phyloP scores from a whole-genome alignment of 2,888 invertebrate species.

The Cephus pygmeus region DNA sequence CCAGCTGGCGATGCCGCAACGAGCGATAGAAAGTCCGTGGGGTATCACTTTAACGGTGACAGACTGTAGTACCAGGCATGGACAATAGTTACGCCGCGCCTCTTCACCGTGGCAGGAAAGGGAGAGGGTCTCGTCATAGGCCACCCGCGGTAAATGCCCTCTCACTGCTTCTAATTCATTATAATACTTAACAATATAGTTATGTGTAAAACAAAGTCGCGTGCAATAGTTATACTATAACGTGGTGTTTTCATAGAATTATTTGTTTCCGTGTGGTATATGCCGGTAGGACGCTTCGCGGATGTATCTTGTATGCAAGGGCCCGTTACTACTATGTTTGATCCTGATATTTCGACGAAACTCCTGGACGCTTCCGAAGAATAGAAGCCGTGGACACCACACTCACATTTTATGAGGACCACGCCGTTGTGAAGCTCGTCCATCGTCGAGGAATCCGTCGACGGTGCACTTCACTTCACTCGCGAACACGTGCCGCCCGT shows the following conservation, averaged over 20 bases:
- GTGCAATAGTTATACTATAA: neutral
- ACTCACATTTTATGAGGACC: constrained; percentile 81
- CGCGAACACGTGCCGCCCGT: constrained; percentile 24
- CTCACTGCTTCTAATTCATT: neutral
- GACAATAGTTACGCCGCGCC: neutral
- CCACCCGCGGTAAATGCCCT: neutral
- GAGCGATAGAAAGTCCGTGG: neutral
- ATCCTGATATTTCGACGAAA: neutral
- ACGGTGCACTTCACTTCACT: neutral
- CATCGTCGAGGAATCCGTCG: constrained; percentile 66
- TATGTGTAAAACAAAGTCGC: neutral
- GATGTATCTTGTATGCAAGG: neutral
- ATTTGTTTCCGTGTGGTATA: neutral
- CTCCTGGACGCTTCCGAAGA: neutral
- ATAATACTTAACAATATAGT: neutral
- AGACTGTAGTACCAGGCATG: neutral
- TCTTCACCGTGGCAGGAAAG: neutral
- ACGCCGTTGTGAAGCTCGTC: constrained; percentile 79
- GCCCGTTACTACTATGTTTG: neutral
- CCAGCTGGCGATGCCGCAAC: neutral
- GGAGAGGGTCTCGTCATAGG: neutral
- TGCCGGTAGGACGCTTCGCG: neutral
- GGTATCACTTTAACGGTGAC: neutral
- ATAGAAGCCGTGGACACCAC: constrained; percentile 16
- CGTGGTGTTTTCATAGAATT: neutral